Conservation (phyloP, 2,113 vertebrate genomes). For the Anguilla japonica region DNA sequence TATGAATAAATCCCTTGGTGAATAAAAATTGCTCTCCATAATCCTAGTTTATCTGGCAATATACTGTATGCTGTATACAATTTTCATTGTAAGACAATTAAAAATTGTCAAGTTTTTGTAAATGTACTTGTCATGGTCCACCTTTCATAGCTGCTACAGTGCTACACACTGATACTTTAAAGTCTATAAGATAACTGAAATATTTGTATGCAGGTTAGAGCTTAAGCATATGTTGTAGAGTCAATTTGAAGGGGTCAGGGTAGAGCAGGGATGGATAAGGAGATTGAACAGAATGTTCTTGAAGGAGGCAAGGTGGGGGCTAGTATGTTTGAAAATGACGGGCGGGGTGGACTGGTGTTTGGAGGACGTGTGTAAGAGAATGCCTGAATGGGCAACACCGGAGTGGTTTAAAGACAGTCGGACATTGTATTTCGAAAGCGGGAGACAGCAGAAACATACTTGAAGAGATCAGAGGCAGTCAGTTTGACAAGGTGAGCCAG, state of each 20-base stretch:
- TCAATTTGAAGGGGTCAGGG: background rate
- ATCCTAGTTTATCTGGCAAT: too few species aligned
- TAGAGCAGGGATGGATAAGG: background rate
- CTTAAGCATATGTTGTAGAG: background rate
- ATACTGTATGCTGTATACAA: too few species aligned
- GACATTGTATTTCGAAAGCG: background rate
- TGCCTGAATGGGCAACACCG: background rate
- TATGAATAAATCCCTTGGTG: too few species aligned
- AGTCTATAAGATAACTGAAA: background rate
- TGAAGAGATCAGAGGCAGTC: background rate
- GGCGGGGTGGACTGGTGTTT: background rate
- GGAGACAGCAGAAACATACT: background rate
- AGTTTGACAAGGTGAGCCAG: conserved; percentile 4
- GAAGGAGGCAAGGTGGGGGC: background rate
- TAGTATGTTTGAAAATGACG: background rate
- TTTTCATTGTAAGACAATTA: background rate
- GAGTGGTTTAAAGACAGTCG: background rate
- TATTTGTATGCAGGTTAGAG: background rate
- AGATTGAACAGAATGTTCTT: background rate
- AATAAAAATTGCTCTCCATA: too few species aligned
- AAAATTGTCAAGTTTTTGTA: background rate
- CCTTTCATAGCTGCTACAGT: background rate
- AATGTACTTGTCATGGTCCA: background rate
- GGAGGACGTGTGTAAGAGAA: background rate
- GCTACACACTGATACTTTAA: background rate